A percentile compares a stretch with the other conserved stretches of the same genome.
Evolutionary conservation across 2,113 vertebrate genomes (phyloP).

Genomic region (Neolamprologus longior): DNA sequence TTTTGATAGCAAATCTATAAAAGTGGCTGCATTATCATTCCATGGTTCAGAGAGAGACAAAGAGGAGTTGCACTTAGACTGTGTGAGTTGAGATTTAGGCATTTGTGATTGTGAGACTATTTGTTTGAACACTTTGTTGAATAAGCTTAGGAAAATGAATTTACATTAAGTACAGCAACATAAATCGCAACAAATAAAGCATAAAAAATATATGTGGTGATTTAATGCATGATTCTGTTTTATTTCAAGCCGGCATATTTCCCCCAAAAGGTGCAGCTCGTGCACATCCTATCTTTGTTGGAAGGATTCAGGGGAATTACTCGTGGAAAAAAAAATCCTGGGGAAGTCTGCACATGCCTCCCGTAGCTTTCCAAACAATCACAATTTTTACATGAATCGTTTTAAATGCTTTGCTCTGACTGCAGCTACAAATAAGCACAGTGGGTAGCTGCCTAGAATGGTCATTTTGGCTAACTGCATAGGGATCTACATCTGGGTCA

Average conservation of each 20-base stretch:
- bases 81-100: not conserved
- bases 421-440: not conserved
- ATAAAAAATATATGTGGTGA: not conserved
- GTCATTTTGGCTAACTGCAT: not conserved
- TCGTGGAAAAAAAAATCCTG: not conserved
- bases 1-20: not conserved
- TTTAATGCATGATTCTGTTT: not conserved
- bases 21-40: not conserved
- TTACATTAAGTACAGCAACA: not conserved
- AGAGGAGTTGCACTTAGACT: not conserved
- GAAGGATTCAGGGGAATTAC: not conserved
- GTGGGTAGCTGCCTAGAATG: not conserved
- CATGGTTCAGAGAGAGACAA: not conserved
- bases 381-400: not conserved
- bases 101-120: not conserved
- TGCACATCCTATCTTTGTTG: not conserved
- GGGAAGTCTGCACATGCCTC: not conserved
- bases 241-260: not conserved
- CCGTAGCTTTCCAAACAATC: not conserved
- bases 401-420: not conserved
- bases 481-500: not conserved
- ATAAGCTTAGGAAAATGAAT: not conserved
- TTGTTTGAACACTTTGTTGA: not conserved
- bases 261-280: not conserved
- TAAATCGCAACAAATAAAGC: not conserved